These are phyloP conservation scores for Heliconius nattereri DNA, from an alignment of 1,140 invertebrate species.

Conservation along the genomic window DNA sequence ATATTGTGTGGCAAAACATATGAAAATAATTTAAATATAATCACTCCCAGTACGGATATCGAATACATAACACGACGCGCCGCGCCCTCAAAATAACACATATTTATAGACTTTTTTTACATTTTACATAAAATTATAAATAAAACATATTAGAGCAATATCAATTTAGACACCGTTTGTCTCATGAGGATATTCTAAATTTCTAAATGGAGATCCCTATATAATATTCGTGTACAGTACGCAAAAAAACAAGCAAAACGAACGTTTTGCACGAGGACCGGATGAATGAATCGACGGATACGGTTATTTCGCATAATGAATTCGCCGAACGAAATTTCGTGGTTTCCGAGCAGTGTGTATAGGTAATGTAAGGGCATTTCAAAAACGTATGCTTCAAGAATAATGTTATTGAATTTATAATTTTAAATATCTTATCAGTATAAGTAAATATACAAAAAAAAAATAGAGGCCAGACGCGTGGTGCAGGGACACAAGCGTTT, in stretches of 20 bases:
- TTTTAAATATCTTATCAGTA: neutral
- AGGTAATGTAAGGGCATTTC: neutral
- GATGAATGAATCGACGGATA: constrained; percentile 65
- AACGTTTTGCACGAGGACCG: constrained; percentile 47
- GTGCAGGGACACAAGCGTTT: no score
- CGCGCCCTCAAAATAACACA: neutral
- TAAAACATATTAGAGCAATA: neutral
- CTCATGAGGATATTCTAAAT: neutral
- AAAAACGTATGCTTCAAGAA: neutral
- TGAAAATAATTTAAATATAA: no score
- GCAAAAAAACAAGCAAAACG: constrained; percentile 31
- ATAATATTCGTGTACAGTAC: constrained; percentile 19
- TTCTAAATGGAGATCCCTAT: constrained; percentile 7
- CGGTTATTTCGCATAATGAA: constrained; percentile 59
- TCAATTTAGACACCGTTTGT: neutral
- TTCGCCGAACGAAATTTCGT: constrained; percentile 48
- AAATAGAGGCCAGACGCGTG: no score
- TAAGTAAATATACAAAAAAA: no score
- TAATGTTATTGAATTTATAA: neutral
- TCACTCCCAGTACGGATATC: no score
- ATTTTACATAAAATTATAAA: neutral
- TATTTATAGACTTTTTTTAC: neutral
- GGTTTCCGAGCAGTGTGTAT: constrained; percentile 33
- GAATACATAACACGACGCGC: neutral
- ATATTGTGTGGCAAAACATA: no score